Conservation (phyloP, 2,888 invertebrate species). For the Lochmaea crataegi region DNA sequence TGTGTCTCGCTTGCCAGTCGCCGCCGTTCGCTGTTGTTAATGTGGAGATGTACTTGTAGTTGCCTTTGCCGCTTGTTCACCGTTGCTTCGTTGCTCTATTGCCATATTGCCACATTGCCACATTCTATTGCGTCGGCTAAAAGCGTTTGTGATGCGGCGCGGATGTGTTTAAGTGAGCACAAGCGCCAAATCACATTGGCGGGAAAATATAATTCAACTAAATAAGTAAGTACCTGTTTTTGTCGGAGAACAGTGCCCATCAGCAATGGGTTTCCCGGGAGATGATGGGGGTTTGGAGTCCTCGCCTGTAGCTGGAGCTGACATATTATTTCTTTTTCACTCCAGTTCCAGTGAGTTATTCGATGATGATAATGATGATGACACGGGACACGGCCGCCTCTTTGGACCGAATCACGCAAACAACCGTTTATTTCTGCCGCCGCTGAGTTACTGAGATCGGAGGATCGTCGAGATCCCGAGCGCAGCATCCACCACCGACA, state of each 20-base stretch:
- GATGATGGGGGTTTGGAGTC: slow-evolving; percentile 58
- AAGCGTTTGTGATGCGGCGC: slow-evolving; percentile 5
- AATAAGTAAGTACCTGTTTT: slow-evolving; percentile 58
- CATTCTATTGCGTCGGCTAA: slow-evolving; percentile 4
- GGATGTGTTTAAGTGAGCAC: slow-evolving; percentile 11
- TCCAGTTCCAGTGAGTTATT: slow-evolving; percentile 58
- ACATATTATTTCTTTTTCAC: slow-evolving; percentile 52
- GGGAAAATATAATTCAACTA: slow-evolving; percentile 30
- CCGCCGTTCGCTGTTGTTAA: slow-evolving; percentile 5
- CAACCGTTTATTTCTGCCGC: slow-evolving; percentile 56
- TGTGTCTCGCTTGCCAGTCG: slow-evolving; percentile 8
- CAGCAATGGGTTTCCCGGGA: slow-evolving; percentile 60
- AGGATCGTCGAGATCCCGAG: slow-evolving; percentile 58
- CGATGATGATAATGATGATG: slow-evolving; percentile 42
- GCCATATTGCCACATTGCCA: slow-evolving; percentile 7
- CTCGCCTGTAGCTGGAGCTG: slow-evolving; percentile 61
- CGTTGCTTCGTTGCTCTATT: background rate
- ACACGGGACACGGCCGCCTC: slow-evolving; percentile 53
- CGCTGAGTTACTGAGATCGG: slow-evolving; percentile 56
- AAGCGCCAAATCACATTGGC: slow-evolving; percentile 31
- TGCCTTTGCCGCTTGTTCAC: background rate
- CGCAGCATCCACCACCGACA: slow-evolving; percentile 66
- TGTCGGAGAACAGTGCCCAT: slow-evolving; percentile 64
- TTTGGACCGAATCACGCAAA: slow-evolving; percentile 58
- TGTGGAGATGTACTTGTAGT: background rate